Evolutionary conservation across 2,113 vertebrate genomes (phyloP).

Genomic region (Amazona guildingii): DNA sequence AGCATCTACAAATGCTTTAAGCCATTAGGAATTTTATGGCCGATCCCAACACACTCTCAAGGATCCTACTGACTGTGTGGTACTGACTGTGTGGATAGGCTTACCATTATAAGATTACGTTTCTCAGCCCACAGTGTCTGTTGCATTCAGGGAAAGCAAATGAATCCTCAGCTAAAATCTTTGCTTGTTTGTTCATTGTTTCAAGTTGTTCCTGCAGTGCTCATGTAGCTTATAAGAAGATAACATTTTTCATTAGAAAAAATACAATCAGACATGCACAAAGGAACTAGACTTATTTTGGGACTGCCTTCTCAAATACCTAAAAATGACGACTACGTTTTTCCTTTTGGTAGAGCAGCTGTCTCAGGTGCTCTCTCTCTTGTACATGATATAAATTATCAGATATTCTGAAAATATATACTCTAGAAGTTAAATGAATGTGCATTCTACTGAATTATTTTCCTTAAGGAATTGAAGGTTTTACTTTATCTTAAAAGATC

Average conservation of each 20-base stretch:
- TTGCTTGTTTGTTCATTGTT: not conserved
- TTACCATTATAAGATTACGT: not conserved
- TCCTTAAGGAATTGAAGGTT: conserved; percentile 52
- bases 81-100: not conserved
- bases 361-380: conserved; percentile 51
- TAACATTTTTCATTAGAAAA: not conserved
- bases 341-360: conserved; percentile 44
- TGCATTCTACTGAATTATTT: conserved; percentile 18
- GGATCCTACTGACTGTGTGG: not conserved
- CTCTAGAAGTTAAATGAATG: conserved; percentile 45
- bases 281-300: not conserved
- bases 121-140: not conserved
- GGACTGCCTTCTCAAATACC: not conserved
- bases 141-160: not conserved
- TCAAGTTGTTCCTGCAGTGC: not conserved
- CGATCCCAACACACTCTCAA: not conserved
- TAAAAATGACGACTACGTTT: conserved; percentile 1
- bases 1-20: not conserved
- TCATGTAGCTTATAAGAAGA: not conserved
- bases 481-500: conserved; percentile 63
- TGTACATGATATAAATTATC: conserved; percentile 15
- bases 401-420: conserved; percentile 61
- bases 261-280: not conserved
- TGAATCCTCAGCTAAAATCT: not conserved
- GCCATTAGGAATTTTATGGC: not conserved